Evolutionary conservation across 2,888 invertebrate species (phyloP).

Genomic region (Drosophila colorata): DNA sequence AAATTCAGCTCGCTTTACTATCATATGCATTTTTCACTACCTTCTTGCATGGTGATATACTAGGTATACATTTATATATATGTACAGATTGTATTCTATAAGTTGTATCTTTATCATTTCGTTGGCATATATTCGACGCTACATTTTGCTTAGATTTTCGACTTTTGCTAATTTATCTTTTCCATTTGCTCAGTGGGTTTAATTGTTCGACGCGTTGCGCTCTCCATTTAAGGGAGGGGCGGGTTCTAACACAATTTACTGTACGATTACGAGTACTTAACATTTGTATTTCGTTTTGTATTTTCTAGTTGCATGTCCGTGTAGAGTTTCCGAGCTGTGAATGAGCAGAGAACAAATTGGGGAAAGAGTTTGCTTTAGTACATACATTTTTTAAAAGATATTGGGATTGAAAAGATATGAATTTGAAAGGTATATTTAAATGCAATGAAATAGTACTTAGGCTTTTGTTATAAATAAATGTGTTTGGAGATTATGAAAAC

Average conservation of each 20-base stretch:
- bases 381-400: too few relatives aligned
- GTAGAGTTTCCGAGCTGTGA: slow-evolving; percentile 59
- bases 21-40: slow-evolving; percentile 62
- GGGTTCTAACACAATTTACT: slow-evolving; percentile 54
- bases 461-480: background rate
- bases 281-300: slow-evolving; percentile 23
- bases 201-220: slow-evolving; percentile 72
- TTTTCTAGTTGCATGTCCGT: slow-evolving; percentile 54
- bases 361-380: too few relatives aligned
- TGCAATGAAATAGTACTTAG: background rate
- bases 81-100: slow-evolving; percentile 66
- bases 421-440: background rate
- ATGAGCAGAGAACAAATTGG: background rate
- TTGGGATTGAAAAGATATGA: background rate
- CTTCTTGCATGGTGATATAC: slow-evolving; percentile 47
- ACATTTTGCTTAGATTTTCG: slow-evolving; percentile 59
- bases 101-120: slow-evolving; percentile 47
- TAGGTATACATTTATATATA: slow-evolving; percentile 53
- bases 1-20: slow-evolving; percentile 74
- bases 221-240: slow-evolving; percentile 36
- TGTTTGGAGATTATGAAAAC: too few relatives aligned
- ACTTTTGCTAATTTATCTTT: slow-evolving; percentile 50
- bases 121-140: slow-evolving; percentile 66
- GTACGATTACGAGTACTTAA: slow-evolving; percentile 48
- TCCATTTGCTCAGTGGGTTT: slow-evolving; percentile 79